Evolutionary conservation across 2,797 vertebrate species (phyloP).

Genomic region (Zonotrichia albicollis): DNA sequence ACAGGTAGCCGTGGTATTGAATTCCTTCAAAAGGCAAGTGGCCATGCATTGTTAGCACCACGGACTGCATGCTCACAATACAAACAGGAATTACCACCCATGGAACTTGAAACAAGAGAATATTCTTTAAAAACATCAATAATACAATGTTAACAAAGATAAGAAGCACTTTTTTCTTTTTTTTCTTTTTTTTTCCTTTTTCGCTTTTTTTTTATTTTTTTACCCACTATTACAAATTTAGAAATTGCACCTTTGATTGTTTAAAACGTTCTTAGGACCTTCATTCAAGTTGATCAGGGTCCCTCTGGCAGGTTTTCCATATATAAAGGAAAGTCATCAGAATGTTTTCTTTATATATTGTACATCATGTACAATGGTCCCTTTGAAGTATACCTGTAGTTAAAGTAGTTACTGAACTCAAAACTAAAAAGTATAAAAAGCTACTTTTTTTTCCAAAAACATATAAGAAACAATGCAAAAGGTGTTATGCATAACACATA

Average conservation of each 20-base stretch:
- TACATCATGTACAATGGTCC: conserved; percentile 79
- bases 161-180: conserved; percentile 80
- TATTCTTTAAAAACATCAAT: conserved; percentile 76
- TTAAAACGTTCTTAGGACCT: conserved; percentile 75
- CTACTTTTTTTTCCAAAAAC: conserved; percentile 78
- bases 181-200: neutral
- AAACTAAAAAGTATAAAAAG: conserved; percentile 86
- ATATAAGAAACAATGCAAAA: conserved; percentile 84
- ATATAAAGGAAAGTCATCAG: conserved; percentile 72
- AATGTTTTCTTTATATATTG: conserved; percentile 66
- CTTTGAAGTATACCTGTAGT: conserved; percentile 85
- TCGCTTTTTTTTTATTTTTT: neutral
- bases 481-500: conserved; percentile 78
- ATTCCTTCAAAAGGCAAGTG: conserved; percentile 76
- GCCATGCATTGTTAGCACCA: conserved; percentile 82
- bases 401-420: conserved; percentile 79
- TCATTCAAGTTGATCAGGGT: conserved; percentile 52
- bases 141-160: conserved; percentile 82
- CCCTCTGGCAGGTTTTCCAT: conserved; percentile 71
- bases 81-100: conserved; percentile 78
- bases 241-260: conserved; percentile 82
- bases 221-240: conserved; percentile 83
- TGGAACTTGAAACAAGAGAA: conserved; percentile 74
- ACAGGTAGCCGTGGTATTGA: conserved; percentile 74
- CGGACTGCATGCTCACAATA: conserved; percentile 82